These are phyloP conservation scores for Zoanthus sansibaricus DNA, from an alignment of 92 coral and sea anemone genomes.

Conservation along the genomic window DNA sequence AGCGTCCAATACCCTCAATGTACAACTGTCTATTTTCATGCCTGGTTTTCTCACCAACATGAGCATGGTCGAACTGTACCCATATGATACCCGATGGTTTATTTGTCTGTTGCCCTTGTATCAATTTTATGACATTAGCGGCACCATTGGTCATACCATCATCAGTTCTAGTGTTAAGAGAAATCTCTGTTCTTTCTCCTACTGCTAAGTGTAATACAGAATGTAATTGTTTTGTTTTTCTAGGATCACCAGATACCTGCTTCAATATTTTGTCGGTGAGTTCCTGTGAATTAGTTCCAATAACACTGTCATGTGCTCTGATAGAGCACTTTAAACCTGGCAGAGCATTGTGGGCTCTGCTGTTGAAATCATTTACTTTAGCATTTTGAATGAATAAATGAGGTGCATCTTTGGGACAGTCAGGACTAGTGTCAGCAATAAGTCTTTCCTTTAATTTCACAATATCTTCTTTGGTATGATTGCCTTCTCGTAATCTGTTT, in stretches of 20 bases:
- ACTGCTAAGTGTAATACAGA: no score
- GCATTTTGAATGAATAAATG: slow-evolving; percentile 72
- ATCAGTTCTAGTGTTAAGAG: no score
- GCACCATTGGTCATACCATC: no score
- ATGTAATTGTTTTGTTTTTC: no score
- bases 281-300: background rate
- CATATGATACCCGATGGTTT: background rate
- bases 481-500: slow-evolving; percentile 32
- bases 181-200: no score
- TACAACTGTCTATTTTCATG: no score
- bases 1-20: no score
- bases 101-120: background rate
- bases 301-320: slow-evolving; percentile 63
- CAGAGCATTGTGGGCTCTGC: slow-evolving; percentile 67
- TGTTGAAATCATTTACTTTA: slow-evolving; percentile 70
- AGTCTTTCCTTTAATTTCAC: slow-evolving; percentile 59
- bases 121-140: background rate
- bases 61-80: background rate
- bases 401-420: slow-evolving; percentile 61
- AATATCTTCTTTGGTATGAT: slow-evolving; percentile 63
- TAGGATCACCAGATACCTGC: no score
- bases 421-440: slow-evolving; percentile 6
- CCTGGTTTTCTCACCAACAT: background rate
- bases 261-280: no score
- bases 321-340: slow-evolving; percentile 54